Evolutionary conservation across 2,888 invertebrate genomes (phyloP).

Genomic region (Eremobia ochroleuca): DNA sequence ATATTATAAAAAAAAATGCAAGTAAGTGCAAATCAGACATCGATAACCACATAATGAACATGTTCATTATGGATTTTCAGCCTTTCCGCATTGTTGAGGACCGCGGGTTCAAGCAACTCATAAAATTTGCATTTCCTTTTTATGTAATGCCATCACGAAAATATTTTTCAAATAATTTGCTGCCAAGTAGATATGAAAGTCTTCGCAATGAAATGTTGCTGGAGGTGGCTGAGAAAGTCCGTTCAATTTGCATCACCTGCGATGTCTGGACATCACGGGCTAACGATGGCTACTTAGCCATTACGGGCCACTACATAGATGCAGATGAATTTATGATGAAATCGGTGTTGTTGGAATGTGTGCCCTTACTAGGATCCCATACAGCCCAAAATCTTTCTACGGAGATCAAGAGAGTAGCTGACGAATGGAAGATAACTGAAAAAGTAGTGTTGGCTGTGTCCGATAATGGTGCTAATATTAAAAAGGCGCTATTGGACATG

Average conservation of each 20-base stretch:
- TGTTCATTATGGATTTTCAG: constrained; percentile 15
- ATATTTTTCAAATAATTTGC: constrained; percentile 6
- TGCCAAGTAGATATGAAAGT: constrained; percentile 7
- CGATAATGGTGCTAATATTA: constrained; percentile 28
- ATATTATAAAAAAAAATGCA: too few species aligned
- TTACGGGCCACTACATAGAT: too few species aligned
- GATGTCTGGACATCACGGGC: constrained; percentile 8
- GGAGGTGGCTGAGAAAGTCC: constrained; percentile 6
- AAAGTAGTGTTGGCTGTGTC: constrained; percentile 21
- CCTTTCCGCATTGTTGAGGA: constrained; percentile 12
- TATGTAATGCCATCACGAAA: constrained; percentile 13
- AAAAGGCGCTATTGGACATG: constrained; percentile 28
- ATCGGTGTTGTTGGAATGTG: constrained; percentile 18
- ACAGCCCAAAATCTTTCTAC: constrained; percentile 10
- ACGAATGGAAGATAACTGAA: constrained; percentile 17
- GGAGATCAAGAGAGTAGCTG: constrained; percentile 11
- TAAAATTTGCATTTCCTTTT: constrained; percentile 17
- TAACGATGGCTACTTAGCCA: neutral
- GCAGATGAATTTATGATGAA: neutral
- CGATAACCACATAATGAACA: neutral
- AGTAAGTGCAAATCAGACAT: too few species aligned
- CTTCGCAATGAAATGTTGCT: constrained; percentile 19
- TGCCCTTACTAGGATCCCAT: constrained; percentile 12
- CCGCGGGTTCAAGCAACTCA: constrained; percentile 7
- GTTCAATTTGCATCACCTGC: constrained; percentile 1